Base-by-base conservation (phyloP, 2,113 vertebrate genomes). In the Phalacrocorax pelagicus region DNA sequence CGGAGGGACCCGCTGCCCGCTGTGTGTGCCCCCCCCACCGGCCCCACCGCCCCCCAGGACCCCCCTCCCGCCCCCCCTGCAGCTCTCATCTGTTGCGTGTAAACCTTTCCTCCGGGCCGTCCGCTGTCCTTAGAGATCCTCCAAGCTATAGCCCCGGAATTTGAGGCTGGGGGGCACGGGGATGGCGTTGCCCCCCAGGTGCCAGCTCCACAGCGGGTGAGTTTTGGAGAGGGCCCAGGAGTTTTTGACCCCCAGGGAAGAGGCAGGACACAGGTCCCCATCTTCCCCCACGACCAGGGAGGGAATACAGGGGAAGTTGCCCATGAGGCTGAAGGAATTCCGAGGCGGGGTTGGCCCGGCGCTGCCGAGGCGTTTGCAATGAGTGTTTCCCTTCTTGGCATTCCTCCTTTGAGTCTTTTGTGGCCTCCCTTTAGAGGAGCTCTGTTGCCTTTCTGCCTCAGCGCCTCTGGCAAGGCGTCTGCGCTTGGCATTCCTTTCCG, bases 131-230 rank as follows among this genome's bases (percentile, higher is more conserved):
- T 87, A 98, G 81, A 54, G 88, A 38, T 92, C 91, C 34, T 98
- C 97, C 96, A 92, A n/a, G 80, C 96, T 91, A 92, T 90, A 96
- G 27, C 96, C 95, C 96, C 98, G 98, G 95, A 98, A 98, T 92
- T 97, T 98, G 88, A 98, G 97, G 96, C 98, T 97, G 61, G 98
- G 98, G 72, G 98, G 98, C 90, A 98, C 97, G 2, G 98, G 98
- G 13, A 98, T 95, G 21, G 98, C 98, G 62, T 94, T 98, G n/a
- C 98, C 98, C 70, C 98, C 98, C 30, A 98, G 42, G 92, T 98
- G 98, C 98, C 98, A 98, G 67, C 95, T 95, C 98, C 98, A 98
- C 65, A 98, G 86, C 19, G 98, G 98, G 96, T 98, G 98, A 15
- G 96, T 98, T 44, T 98, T 98, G 84, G 98, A 95, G 19, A 97